Base-by-base conservation (phyloP, 2,888 invertebrate genomes). In the Pseudococcus longispinus region DNA sequence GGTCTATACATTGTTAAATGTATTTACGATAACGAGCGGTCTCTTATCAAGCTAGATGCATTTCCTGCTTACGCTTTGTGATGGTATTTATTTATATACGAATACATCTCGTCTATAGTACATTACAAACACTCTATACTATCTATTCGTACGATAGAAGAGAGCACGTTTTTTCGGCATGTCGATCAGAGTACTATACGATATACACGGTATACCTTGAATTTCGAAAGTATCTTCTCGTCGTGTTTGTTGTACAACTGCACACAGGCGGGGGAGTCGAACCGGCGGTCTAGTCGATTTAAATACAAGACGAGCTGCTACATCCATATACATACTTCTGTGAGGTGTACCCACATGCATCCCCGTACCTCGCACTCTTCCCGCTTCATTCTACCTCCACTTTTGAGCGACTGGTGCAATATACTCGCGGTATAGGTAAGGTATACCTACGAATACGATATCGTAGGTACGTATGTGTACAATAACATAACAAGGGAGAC, bases 401-500 rank as follows among this genome's bases (percentile, higher is more conserved):
- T 60, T 60, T 60, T 8, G 20, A 60, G 60, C 60, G 20, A 60
- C 60, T 60, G 70, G 29, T 70, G 70, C 70, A 70, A 70, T 70
- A 70, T 70, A 70, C n/a, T 29, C 65, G 23, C 51, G n/a, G n/a
- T 51, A n/a, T 51, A n/a, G 18, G n/a, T 51, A n/a, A 51, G 18
- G 51, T 60, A 9, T 60, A 60, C 60, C 60, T 55, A 23, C 23
- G 11, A 20, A 60, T 60, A 9, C 51, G 46, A 46, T 18, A 23
- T 8, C 70, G 44, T 46, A 11, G 44, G 11, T 46, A 60, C 20
- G n/a, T 77, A 29, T 46, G 13, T 60, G 18, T 44, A 83, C 26
- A 29, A 51, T 83, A 83, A 83, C 55, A 84, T 37, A 84, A 84
- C 84, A 70, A 55, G 60, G 55, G 55, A 87, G 87, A 88, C 87